These are phyloP conservation scores for Strigamia crassipes DNA, from an alignment of 2,888 invertebrate genomes.

Conservation along the genomic window DNA sequence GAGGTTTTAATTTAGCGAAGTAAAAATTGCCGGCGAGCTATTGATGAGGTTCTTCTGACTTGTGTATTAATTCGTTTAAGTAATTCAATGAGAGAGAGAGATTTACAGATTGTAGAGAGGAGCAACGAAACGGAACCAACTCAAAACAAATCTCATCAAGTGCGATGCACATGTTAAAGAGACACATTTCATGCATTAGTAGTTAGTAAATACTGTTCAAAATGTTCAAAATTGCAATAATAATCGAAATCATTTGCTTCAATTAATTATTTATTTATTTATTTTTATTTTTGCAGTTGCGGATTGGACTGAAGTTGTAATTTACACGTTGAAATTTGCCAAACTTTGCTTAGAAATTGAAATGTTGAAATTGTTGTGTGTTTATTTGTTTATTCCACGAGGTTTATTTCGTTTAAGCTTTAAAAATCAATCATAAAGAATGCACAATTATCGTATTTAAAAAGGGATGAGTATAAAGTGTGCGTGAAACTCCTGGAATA, in stretches of 20 bases:
- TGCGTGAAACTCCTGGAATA: background rate
- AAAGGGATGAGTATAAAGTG: conserved; percentile 21
- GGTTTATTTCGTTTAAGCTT: background rate
- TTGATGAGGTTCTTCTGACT: background rate
- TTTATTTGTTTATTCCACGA: too few relatives aligned
- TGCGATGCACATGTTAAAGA: background rate
- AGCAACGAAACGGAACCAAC: conserved; percentile 5
- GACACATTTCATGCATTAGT: background rate
- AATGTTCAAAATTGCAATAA: too few relatives aligned
- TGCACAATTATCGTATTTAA: conserved; percentile 16
- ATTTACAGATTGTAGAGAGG: background rate
- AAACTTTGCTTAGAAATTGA: too few relatives aligned
- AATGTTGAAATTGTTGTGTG: too few relatives aligned
- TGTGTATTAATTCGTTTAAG: background rate
- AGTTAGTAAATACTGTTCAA: background rate
- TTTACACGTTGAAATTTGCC: too few relatives aligned
- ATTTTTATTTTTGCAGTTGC: too few relatives aligned
- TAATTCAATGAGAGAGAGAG: background rate
- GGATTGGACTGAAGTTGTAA: too few relatives aligned
- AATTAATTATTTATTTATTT: too few relatives aligned
- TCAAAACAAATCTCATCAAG: conserved; percentile 7
- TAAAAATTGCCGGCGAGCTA: too few relatives aligned
- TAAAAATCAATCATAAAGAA: background rate
- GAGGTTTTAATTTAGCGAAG: too few relatives aligned
- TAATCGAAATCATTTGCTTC: too few relatives aligned